phyloP scores from a whole-genome alignment of 2,888 invertebrate genomes.

The Argynnis bischoffii region DNA sequence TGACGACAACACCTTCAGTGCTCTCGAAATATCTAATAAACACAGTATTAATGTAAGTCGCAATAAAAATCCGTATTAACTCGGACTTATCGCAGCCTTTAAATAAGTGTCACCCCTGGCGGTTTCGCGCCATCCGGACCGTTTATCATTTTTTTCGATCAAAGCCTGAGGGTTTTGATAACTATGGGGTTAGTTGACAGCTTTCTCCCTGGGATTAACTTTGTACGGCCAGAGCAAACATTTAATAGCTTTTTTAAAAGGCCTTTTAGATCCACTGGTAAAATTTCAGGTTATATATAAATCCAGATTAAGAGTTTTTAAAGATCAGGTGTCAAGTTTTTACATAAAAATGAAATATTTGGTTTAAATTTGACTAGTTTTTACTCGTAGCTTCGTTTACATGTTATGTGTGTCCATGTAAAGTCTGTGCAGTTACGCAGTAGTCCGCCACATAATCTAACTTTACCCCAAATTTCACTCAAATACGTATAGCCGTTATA shows the following conservation, averaged over 20 bases:
- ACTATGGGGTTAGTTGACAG: constrained; percentile 66
- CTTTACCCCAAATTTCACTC: too few relatives aligned
- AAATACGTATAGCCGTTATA: too few relatives aligned
- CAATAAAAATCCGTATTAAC: constrained; percentile 40
- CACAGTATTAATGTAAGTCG: constrained; percentile 38
- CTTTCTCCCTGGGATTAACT: constrained; percentile 72
- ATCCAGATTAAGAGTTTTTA: constrained; percentile 15
- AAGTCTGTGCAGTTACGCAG: too few relatives aligned
- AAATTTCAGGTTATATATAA: constrained; percentile 29
- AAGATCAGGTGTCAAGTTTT: not conserved
- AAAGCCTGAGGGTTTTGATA: constrained; percentile 51
- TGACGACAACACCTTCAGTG: not conserved
- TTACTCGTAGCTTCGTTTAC: too few relatives aligned
- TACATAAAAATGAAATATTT: not conserved
- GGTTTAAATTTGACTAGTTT: too few relatives aligned
- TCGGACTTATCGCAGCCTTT: constrained; percentile 47
- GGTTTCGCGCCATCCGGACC: constrained; percentile 54
- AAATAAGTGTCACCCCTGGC: constrained; percentile 56
- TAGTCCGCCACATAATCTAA: too few relatives aligned
- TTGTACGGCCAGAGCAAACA: constrained; percentile 63
- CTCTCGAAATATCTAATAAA: constrained; percentile 31
- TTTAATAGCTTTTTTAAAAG: constrained; percentile 65
- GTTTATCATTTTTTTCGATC: constrained; percentile 66
- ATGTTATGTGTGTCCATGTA: too few relatives aligned
- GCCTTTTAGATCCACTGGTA: constrained; percentile 50